Percentiles rank a stretch among this genome's conserved stretches.
These are phyloP conservation scores for Menidia menidia DNA, from an alignment of 2,797 vertebrate genomes.

Conservation along the genomic window DNA sequence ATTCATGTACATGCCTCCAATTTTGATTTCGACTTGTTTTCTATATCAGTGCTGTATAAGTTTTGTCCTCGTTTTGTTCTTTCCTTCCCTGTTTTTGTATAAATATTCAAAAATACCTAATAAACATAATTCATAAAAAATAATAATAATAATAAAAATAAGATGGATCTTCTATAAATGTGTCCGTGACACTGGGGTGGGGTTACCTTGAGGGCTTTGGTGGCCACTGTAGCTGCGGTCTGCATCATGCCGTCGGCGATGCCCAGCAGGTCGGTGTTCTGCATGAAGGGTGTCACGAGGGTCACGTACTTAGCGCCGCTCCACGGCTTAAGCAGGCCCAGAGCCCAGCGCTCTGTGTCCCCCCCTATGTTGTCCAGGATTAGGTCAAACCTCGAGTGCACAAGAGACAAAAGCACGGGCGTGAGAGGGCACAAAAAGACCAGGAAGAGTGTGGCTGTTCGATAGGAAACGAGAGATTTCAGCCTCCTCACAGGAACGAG, in stretches of 20 bases:
- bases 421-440: neutral
- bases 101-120: too few species aligned
- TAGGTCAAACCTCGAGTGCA: slow-evolving; percentile 90
- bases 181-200: neutral
- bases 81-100: too few species aligned
- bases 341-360: slow-evolving; percentile 90
- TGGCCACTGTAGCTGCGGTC: slow-evolving; percentile 86
- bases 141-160: too few species aligned
- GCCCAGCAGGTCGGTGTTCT: slow-evolving; percentile 91
- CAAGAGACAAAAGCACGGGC: neutral
- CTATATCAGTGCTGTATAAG: too few species aligned
- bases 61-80: too few species aligned
- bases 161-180: too few species aligned
- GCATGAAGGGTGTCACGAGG: slow-evolving; percentile 93
- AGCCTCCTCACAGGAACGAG: slow-evolving; percentile 2
- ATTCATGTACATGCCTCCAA: too few species aligned
- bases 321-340: slow-evolving; percentile 91
- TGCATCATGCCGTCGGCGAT: slow-evolving; percentile 94
- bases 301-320: slow-evolving; percentile 93
- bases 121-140: too few species aligned
- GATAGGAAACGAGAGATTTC: neutral
- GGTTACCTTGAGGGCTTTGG: slow-evolving; percentile 90
- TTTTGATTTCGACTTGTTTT: too few species aligned
- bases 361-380: slow-evolving; percentile 95
- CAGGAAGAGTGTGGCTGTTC: neutral